Base-by-base conservation (phyloP, 2,888 invertebrate genomes). In the Ormyrus labotus region DNA sequence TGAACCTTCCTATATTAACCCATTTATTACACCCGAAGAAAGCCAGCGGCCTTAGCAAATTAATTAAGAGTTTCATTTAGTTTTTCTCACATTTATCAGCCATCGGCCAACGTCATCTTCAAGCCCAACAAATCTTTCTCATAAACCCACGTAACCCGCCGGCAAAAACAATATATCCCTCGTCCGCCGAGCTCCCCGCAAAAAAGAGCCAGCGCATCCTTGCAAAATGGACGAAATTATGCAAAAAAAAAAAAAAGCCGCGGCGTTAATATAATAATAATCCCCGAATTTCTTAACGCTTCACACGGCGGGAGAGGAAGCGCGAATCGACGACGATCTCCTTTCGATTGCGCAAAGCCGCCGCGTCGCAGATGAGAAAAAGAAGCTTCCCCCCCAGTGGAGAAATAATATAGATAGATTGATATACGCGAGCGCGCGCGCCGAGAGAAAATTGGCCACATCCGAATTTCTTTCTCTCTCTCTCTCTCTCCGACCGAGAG, bases 281-380 rank as follows among this genome's bases (percentile, higher is more conserved):
- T 34, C 34, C 34, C 34, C 34, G 34, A 34, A 34, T 34, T 34
- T 34, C 34, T 34, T 34, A 34, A 34, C 34, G 34, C 34, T 34
- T 34, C 34, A 34, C 34, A 34, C 34, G 34, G 34, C 34, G 34
- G 34, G 34, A 34, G 34, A 34, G 34, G 34, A 34, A 34, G 34
- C 34, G 34, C 34, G 34, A 34, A 34, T 34, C 34, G 34, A 34
- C 34, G 34, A 34, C 34, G 34, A 34, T 34, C 34, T 34, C 34
- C 34, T 34, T 34, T 34, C 34, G 34, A 63, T 78, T 78, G 73
- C 48, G 61, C 19, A 73, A 78, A 47, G 45, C 9, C 11, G 6
- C 45, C 45, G 10, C 19, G 55, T 55, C 34, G 63, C 45, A 65
- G 58, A 57, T 80, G 79, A 74, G 79, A 80, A 80, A 76, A 63